Base-by-base conservation (phyloP, 1,140 invertebrate genomes). In the Diprion similis region DNA sequence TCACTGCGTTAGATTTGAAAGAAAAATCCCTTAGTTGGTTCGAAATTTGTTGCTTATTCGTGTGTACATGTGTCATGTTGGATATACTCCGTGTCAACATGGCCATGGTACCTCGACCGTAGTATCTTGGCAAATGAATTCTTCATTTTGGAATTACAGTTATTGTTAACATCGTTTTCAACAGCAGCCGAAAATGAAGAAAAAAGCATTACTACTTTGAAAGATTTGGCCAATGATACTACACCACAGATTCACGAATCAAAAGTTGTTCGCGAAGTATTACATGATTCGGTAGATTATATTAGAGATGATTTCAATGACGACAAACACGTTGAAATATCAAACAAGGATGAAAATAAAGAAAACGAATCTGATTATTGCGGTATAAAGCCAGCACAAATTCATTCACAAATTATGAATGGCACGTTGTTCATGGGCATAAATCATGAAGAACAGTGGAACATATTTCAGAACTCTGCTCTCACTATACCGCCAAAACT, bases 401-500 rank as follows among this genome's bases (percentile, higher is more conserved):
- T 59, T 17, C 3, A 59, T 59, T 17, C 51, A 59, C 11, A 15
- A 17, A 17, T 15, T 59, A 59, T 59, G 51, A 17, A 13, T 17
- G 9, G n/a, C 51, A 59, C n/a, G 9, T 17, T 59, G 6, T 59
- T 59, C 24, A 37, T 37, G 24, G 24, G 24, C 51, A 59, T 37
- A 37, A 37, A 59, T 59, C 51, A 59, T 9, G 51, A 59, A 59
- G 51, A 59, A 59, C 51, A 59, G 51, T 59, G 51, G 51, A 59
- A 59, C n/a, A 59, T 59, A 59, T 59, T 59, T 17, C 11, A 9
- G 9, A 59, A 17, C 51, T 59, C 51, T 59, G n/a, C 51, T 17
- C 6, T 59, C 51, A 59, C 51, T 59, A 17, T 59, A 13, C 51
- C 51, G n/a, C 51, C 6, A 17, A 17, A 59, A 13, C 4, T 17